A percentile compares a stretch with the other conserved stretches of the same genome.
These are phyloP conservation scores for Conger conger DNA, from an alignment of 2,113 vertebrate species.

Conservation along the genomic window DNA sequence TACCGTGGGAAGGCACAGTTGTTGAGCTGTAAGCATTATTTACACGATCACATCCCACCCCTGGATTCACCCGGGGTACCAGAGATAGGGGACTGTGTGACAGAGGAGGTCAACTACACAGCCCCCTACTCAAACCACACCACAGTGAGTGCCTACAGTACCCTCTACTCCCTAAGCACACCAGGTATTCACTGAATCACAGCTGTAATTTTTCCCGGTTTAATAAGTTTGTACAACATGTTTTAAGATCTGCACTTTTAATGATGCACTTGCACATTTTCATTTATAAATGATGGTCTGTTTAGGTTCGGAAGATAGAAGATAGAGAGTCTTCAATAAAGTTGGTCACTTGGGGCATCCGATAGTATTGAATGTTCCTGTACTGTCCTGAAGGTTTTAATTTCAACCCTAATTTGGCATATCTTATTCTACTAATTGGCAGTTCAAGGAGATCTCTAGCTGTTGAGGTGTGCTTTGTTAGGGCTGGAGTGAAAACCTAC, in stretches of 20 bases:
- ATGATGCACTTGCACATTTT: background rate
- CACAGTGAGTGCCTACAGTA: conserved; percentile 65
- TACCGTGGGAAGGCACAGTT: conserved; percentile 84
- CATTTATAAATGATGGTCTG: background rate
- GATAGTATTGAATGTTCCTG: background rate
- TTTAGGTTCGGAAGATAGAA: too few species aligned
- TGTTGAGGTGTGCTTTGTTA: too few species aligned
- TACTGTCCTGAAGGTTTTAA: too few species aligned
- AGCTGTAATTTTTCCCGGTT: background rate
- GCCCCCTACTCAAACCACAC: conserved; percentile 84
- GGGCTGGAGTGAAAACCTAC: too few species aligned
- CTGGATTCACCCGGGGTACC: conserved; percentile 74
- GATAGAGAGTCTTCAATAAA: too few species aligned
- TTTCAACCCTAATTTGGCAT: too few species aligned
- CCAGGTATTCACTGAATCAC: too few species aligned
- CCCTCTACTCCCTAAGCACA: background rate
- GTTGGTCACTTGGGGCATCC: too few species aligned
- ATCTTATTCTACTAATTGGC: too few species aligned
- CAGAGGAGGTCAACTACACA: conserved; percentile 76
- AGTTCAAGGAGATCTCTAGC: too few species aligned
- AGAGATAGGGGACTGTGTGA: conserved; percentile 73
- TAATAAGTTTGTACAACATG: background rate
- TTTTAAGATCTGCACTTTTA: background rate
- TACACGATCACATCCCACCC: conserved; percentile 82
- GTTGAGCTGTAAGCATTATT: conserved; percentile 87